Conservation (phyloP, 2,113 vertebrate genomes). For the Prionailurus bengalensis region DNA sequence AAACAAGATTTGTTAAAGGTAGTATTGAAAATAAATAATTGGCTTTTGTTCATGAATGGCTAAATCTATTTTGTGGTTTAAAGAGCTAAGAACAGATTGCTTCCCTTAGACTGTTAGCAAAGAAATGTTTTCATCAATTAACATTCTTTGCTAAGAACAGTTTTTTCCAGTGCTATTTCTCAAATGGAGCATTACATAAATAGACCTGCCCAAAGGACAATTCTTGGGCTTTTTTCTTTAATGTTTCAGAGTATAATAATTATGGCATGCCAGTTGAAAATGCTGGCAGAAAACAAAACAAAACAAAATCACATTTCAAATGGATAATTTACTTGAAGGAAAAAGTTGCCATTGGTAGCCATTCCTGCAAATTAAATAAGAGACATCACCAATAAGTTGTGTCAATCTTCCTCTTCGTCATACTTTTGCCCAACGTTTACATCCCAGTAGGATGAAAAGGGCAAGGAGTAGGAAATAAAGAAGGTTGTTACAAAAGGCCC, state of each 20-base stretch:
- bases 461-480: background rate
- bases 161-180: conserved; percentile 60
- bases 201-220: conserved; percentile 52
- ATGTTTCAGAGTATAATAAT: conserved; percentile 57
- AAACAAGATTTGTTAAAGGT: conserved; percentile 69
- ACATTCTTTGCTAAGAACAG: conserved; percentile 70
- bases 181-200: conserved; percentile 70
- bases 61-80: conserved; percentile 70
- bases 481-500: background rate
- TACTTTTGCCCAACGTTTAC: conserved; percentile 6
- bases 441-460: background rate
- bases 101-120: conserved; percentile 62
- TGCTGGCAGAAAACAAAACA: conserved; percentile 40
- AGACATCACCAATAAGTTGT: conserved; percentile 50
- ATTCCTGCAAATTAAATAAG: conserved; percentile 48
- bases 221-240: conserved; percentile 57
- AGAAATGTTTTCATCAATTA: conserved; percentile 80
- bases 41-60: conserved; percentile 56
- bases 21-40: conserved; percentile 71
- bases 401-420: background rate
- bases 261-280: conserved; percentile 49
- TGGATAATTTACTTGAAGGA: conserved; percentile 18
- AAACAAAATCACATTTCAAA: conserved; percentile 1
- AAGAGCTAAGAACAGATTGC: conserved; percentile 64
- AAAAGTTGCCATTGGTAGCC: background rate